These are phyloP conservation scores for Corythornis madagascariensis DNA, from an alignment of 2,113 vertebrate species.

Conservation along the genomic window DNA sequence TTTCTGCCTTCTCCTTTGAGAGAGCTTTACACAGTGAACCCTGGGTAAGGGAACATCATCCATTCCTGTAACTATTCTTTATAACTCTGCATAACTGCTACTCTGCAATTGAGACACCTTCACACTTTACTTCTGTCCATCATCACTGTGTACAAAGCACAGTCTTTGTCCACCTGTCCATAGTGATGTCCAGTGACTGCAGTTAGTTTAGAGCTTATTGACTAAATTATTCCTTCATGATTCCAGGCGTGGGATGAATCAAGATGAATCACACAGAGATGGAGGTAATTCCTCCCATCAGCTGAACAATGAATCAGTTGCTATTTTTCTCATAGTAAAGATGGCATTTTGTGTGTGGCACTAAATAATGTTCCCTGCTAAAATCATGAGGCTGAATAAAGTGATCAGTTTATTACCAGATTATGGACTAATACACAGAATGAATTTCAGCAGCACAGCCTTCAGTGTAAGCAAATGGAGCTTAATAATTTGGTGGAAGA, in stretches of 20 bases:
- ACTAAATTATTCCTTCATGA: background rate
- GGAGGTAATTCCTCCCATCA: slow-evolving; percentile 44
- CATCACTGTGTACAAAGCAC: background rate
- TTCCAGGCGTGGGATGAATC: slow-evolving; percentile 16
- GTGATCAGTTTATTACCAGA: slow-evolving; percentile 4
- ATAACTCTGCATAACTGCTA: background rate
- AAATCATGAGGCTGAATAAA: slow-evolving; percentile 36
- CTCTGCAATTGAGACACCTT: background rate
- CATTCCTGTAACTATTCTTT: background rate
- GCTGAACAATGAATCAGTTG: slow-evolving; percentile 37
- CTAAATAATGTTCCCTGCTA: slow-evolving; percentile 23
- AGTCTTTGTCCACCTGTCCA: background rate
- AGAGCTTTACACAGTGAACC: background rate
- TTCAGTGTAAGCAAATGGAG: background rate
- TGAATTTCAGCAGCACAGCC: background rate
- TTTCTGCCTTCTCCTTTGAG: background rate
- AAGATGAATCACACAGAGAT: slow-evolving; percentile 24
- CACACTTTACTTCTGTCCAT: background rate
- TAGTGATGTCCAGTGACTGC: background rate
- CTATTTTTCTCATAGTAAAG: slow-evolving; percentile 29
- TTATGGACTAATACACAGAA: background rate
- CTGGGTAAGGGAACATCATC: background rate
- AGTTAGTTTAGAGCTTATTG: background rate
- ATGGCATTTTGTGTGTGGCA: background rate
- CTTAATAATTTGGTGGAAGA: background rate